Evolutionary conservation across 2,797 vertebrate genomes (phyloP), one percentile per base, ranked within the genome.

Genomic region (Phrynocephalus guinanensis): DNA sequence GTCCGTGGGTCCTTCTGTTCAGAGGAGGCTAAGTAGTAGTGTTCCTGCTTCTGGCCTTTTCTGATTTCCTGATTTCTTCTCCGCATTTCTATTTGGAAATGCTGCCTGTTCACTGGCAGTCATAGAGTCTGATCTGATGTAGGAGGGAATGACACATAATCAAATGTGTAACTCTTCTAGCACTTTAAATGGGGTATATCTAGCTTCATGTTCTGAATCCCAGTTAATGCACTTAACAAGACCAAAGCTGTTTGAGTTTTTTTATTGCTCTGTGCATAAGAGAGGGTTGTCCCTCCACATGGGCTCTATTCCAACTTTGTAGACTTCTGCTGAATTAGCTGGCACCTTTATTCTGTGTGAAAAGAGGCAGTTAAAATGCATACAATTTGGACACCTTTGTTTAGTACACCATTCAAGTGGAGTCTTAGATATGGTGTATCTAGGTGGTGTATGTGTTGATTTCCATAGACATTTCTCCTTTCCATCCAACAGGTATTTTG

Each of bases 401-500:
- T 78, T 83, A 87, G 3, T n/a, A n/a, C 50, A 71, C 33, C 15
- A 5, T 63, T 71, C 56, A 73, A 56, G 38, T 63, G 30, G 66
- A 44, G 28, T 68, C 15, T 44, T 50, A 22, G 16, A 16, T n/a
- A 87, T 44, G 38, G 38, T 44, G 38, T 44, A 44, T 44, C 38
- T 44, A 44, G 44, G 2, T 11, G 50, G 26, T 78, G 16, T 48
- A 75, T 30, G 38, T 50, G 8, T 7, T 50, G 11, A 67, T 22
- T 73, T 79, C 20, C 2, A 24, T 38, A 15, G n/a, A 63, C 88
- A 83, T 91, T 87, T 88, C 10, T 38, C 4, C 16, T 10, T 5
- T 11, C 44, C 28, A 20, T 9, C 30, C 48, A 22, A 89, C 83
- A 98, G 98, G 94, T 98, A 98, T 95, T 98, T 98, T 2, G 97